Base-by-base conservation (phyloP, 2,113 vertebrate species). In the Chunga burmeisteri region DNA sequence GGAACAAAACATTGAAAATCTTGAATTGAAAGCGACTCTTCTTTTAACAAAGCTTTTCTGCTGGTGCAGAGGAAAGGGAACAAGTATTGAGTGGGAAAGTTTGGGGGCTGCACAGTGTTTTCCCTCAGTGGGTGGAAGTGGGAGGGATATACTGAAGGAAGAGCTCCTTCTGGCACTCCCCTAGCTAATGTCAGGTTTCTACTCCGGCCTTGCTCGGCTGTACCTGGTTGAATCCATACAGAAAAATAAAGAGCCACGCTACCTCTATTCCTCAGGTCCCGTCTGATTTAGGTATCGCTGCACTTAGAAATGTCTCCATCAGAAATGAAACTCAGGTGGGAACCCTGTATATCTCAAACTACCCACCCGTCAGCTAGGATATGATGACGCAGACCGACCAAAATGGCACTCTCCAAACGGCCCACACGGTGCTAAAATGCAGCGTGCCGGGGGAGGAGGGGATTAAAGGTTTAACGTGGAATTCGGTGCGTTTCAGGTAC, bases 1-100 rank as follows among this genome's bases (percentile, higher is more conserved):
- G 96, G 96, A 97, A 93, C 88, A 90, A 84, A 86, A 93, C 85
- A 85, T 77, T 59, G 42, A 52, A 88, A 77, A 80, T 59, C 88
- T 66, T 44, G 84, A n/a, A 9, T 49, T 50, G 61, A 84, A 93
- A 97, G 85, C 0, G 6, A 34, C 61, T 91, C 68, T 22, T 86
- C 38, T 59, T 68, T 59, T 50, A 56, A 61, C 50, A 63, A 73
- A 93, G 90, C 49, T 88, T 42, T 96, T 93, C 89, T 90, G 90
- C 68, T 73, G 83, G 70, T 62, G 81, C 65, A 80, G 59, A 58
- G 86, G 74, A 75, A 65, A 63, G 49, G 77, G 81, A 93, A 79
- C 46, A 75, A 87, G 66, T n/a, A 47, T 1, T 5, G 27, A 81
- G 66, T 17, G 32, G 94, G 94, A 81, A 91, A 62, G 46, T 80